A percentile compares a stretch with the other conserved stretches of the same genome.
These are phyloP conservation scores for Poecilobothrus nobilitatus DNA, from an alignment of 2,888 invertebrate genomes.

Conservation along the genomic window DNA sequence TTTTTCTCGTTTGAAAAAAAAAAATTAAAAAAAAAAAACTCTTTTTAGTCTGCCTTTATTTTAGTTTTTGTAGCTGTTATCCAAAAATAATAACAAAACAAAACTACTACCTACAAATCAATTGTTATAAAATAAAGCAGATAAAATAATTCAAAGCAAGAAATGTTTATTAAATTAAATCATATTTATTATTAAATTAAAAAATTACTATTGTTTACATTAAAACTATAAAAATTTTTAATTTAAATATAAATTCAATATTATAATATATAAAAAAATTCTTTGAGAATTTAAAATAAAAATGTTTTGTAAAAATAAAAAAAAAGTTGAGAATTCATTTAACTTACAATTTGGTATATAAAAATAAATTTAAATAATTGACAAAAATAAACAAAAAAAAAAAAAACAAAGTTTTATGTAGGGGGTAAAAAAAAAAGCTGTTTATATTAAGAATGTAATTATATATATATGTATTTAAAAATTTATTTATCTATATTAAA, in stretches of 20 bases:
- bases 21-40: too few species aligned
- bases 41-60: too few species aligned
- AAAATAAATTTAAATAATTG: not conserved
- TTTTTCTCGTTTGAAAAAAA: too few species aligned
- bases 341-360: not conserved
- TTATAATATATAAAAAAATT: not conserved
- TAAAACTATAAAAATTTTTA: not conserved
- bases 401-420: not conserved
- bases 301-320: not conserved
- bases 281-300: not conserved
- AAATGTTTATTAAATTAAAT: too few species aligned
- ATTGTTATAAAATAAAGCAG: too few species aligned
- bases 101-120: too few species aligned
- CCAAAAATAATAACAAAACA: too few species aligned
- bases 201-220: not conserved
- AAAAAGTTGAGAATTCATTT: not conserved
- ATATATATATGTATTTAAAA: not conserved
- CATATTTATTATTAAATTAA: not conserved
- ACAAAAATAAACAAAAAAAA: too few species aligned
- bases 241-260: not conserved
- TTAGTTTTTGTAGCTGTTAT: too few species aligned
- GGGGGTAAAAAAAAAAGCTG: not conserved
- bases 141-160: too few species aligned
- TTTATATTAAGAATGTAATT: conserved; percentile 3
- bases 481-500: not conserved